Conservation (phyloP, 2,888 invertebrate genomes). For the Eilema griseolum region DNA sequence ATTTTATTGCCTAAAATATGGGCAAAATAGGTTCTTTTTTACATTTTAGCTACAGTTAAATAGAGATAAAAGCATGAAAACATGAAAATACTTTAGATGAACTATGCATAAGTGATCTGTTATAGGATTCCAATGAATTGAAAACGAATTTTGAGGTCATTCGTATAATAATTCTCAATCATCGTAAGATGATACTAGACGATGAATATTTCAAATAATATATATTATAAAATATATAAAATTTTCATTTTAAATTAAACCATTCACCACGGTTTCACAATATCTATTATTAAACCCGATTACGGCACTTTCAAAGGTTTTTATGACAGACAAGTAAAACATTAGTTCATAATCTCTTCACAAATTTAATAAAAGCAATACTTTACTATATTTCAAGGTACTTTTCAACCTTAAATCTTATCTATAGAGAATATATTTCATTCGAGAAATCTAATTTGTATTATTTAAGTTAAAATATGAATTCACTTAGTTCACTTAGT, state of each 20-base stretch:
- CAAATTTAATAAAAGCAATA: neutral
- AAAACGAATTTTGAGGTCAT: neutral
- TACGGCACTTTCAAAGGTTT: too few species aligned
- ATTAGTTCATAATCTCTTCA: neutral
- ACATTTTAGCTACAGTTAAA: constrained; percentile 27
- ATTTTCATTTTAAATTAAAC: too few species aligned
- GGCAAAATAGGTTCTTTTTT: constrained; percentile 35
- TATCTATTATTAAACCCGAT: too few species aligned
- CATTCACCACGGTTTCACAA: too few species aligned
- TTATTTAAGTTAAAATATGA: neutral
- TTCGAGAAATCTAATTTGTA: neutral
- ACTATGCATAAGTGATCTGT: neutral
- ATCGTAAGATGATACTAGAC: neutral
- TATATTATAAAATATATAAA: neutral
- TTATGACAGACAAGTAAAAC: neutral
- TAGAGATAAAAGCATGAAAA: constrained; percentile 19
- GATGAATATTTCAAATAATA: neutral
- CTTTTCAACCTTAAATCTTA: neutral
- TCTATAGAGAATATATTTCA: neutral
- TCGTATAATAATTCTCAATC: neutral
- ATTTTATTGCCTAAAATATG: constrained; percentile 35
- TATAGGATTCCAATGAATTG: neutral
- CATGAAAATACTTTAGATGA: neutral
- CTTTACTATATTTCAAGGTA: neutral
- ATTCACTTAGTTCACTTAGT: neutral